Evolutionary conservation across 2,888 invertebrate genomes (phyloP), one percentile per base, ranked within the genome.

Genomic region (Alcis repandata): DNA sequence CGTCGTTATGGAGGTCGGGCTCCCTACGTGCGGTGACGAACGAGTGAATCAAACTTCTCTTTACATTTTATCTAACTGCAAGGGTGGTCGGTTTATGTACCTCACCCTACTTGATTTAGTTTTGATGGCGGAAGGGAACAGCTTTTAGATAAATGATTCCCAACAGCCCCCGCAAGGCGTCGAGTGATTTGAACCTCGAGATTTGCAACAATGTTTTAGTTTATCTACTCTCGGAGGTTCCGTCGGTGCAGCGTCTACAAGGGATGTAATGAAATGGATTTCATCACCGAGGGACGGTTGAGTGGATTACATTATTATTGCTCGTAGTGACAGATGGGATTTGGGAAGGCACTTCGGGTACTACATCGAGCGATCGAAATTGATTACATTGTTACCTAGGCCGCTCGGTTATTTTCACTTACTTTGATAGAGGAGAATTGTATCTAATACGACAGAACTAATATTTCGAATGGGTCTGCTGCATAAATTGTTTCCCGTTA

Each of bases 11-110:
- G 75, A 79, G 84, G 84, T 76, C 75, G 75, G 76, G 72, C 76
- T 65, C 66, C 71, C 79, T 82, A 87, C 89, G 88, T 87, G 86
- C 79, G 84, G 82, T 85, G 89, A 86, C 88, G 87, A 84, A 82
- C 82, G 84, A 91, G 87, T 92, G 90, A 92, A 91, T 92, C 90
- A 89, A 91, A 92, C 86, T 88, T 88, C 89, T 88, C 88, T 89
- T 88, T 85, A 89, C 87, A 88, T 91, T 92, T 90, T 91, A 91
- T 91, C 87, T 90, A 85, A 92, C 87, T 90, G 90, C 87, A 84
- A 90, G 91, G 92, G 91, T 83, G 92, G 92, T 87, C 82, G 88
- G 87, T 91, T 92, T 91, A 92, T 90, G 88, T 85, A 85, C 87
- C 82, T 87, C 87, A 83, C 89, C 91, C 89, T 89, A 84, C 88